Percentiles rank a stretch among this genome's conserved stretches.
Evolutionary conservation across 2,113 vertebrate genomes (phyloP).

Genomic region (Caranx melampygus): DNA sequence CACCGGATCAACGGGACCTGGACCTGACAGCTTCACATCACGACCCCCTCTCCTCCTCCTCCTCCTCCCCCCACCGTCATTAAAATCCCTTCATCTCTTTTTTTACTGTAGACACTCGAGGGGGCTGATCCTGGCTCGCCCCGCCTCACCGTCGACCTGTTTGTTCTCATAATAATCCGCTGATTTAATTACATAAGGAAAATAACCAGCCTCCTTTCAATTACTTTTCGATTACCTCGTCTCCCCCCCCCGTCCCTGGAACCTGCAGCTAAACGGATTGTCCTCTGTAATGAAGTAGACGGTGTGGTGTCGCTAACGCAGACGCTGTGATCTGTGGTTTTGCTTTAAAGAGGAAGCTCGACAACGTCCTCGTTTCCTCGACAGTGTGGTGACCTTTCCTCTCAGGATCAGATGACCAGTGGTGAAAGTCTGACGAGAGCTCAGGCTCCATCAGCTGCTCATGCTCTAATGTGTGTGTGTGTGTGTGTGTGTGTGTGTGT

Average conservation of each 20-base stretch:
- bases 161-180: conserved; percentile 20
- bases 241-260: background rate
- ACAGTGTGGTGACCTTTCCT: conserved; percentile 32
- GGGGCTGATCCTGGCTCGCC: conserved; percentile 18
- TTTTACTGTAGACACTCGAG: conserved; percentile 6
- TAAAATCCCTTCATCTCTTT: conserved; percentile 1
- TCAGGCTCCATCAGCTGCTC: conserved; percentile 17
- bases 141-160: background rate
- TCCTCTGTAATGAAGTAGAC: background rate
- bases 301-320: background rate
- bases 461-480: conserved; percentile 22
- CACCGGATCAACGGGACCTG: conserved; percentile 11
- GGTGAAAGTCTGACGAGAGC: conserved; percentile 28
- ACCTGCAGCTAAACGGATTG: background rate
- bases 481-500: conserved; percentile 25
- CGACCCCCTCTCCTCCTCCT: background rate
- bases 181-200: conserved; percentile 13
- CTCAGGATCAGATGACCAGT: conserved; percentile 31
- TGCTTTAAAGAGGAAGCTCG: too few species aligned
- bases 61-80: background rate
- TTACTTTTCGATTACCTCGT: conserved; percentile 1
- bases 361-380: conserved; percentile 6
- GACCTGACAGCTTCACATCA: too few species aligned
- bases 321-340: too few species aligned
- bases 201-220: conserved; percentile 19